Evolutionary conservation across 2,888 invertebrate genomes (phyloP).

Genomic region (Eumacrocentrus americanus): DNA sequence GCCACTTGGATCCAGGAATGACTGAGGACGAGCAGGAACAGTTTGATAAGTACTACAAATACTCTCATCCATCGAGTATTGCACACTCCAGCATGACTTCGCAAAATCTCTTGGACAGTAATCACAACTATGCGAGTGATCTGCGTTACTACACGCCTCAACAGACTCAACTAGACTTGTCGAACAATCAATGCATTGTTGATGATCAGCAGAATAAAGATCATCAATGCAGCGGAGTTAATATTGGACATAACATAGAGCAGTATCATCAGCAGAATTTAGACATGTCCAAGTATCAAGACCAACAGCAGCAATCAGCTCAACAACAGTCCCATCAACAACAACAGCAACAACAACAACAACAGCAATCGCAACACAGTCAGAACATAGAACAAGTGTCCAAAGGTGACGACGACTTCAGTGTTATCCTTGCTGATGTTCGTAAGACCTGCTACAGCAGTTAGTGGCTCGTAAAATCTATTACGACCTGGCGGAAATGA

Average conservation of each 20-base stretch:
- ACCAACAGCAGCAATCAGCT: constrained; percentile 44
- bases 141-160: constrained; percentile 57
- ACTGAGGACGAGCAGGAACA: constrained; percentile 55
- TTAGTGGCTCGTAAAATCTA: constrained; percentile 47
- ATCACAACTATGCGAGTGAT: constrained; percentile 65
- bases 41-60: constrained; percentile 59
- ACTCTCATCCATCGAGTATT: constrained; percentile 42
- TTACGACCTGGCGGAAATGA: constrained; percentile 12
- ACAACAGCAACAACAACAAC: constrained; percentile 39
- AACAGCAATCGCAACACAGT: constrained; percentile 39
- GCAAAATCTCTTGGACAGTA: constrained; percentile 63
- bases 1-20: constrained; percentile 51
- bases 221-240: constrained; percentile 49
- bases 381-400: constrained; percentile 61
- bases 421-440: constrained; percentile 86
- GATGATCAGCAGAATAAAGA: constrained; percentile 55
- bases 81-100: constrained; percentile 51
- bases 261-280: constrained; percentile 57
- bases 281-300: constrained; percentile 55
- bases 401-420: constrained; percentile 85
- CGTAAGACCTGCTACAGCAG: constrained; percentile 86
- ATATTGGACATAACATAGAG: constrained; percentile 53
- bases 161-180: constrained; percentile 53
- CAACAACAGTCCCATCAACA: constrained; percentile 42
- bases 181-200: constrained; percentile 55